Base-by-base conservation (phyloP, 2,113 vertebrate species). In the Tychaedon coryphoeus region DNA sequence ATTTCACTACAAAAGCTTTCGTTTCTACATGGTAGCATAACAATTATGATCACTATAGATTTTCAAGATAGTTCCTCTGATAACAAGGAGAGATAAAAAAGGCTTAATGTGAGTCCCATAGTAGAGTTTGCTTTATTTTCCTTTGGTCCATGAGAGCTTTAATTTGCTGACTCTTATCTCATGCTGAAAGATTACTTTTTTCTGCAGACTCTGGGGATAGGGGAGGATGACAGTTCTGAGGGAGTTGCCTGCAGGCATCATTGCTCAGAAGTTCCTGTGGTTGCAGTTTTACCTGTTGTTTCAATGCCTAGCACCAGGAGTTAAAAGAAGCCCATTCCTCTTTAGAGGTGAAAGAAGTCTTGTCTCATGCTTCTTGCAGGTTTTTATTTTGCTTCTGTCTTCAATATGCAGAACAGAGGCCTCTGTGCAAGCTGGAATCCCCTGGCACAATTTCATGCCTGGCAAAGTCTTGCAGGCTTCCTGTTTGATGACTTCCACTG, bases 161-260 rank as follows among this genome's bases (percentile, higher is more conserved):
- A 94, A 95, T 96, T 94, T 92, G 64, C 92, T 93, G 74, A 54
- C 58, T 94, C 66, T 97, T 85, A 90, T 65, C 40, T 84, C 43
- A 40, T 43, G 67, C 54, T 88, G 84, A 87, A 93, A 86, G 50
- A 85, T 62, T 76, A 12, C 10, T 91, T 75, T 95, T 73, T 94
- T 85, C 66, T 12, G 1, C 0, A 0, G 57, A 19, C 89, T 92
- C 57, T 5, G 4, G 34, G 76, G 29, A 45, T n/a, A 56, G 54
- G 10, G 18, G 28, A 76, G 28, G 80, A 86, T 94, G 90, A 88
- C 62, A 82, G 85, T 94, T 95, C 91, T 92, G 94, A 93, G 33
- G 50, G 74, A 95, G 54, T 51, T 0, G 29, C 90, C 91, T 91
- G 78, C 54, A 70, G 95, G 90, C 90, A 93, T 88, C 9, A 10